Evolutionary conservation across 2,797 vertebrate species (phyloP).

Genomic region (Zalophus californianus): DNA sequence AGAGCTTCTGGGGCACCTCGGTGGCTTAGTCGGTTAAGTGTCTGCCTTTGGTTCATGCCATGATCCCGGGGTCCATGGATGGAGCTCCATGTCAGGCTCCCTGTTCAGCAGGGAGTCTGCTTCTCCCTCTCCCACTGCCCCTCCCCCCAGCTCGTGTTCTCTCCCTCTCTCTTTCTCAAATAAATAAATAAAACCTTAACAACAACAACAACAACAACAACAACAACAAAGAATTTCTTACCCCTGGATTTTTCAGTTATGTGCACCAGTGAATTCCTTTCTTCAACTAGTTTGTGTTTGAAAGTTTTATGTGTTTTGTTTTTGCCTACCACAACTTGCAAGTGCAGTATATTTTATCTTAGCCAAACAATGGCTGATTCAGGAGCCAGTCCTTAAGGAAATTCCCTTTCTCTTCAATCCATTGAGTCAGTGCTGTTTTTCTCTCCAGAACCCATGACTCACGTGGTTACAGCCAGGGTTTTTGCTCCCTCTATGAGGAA

Average conservation of each 20-base stretch:
- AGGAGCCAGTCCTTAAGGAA: conserved; percentile 50
- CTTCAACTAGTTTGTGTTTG: background rate
- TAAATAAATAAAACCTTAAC: background rate
- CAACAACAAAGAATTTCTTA: background rate
- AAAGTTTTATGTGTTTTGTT: conserved; percentile 9
- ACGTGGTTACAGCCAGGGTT: background rate
- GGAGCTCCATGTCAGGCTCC: background rate
- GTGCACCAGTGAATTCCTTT: background rate
- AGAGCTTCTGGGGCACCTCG: background rate
- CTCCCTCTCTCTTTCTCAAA: background rate
- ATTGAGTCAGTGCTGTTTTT: background rate
- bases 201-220: background rate
- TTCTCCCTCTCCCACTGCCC: background rate
- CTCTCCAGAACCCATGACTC: conserved; percentile 57
- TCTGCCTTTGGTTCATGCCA: background rate
- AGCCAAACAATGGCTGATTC: conserved; percentile 32
- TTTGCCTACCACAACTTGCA: background rate
- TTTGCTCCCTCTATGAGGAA: background rate
- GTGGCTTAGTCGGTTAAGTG: background rate
- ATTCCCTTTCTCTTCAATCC: conserved; percentile 42
- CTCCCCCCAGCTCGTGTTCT: background rate
- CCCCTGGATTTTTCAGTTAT: background rate
- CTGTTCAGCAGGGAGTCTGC: background rate
- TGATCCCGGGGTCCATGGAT: background rate
- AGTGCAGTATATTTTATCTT: background rate